Percentiles rank a stretch among this genome's conserved stretches.
phyloP scores from a whole-genome alignment of 2,888 invertebrate genomes.

The Chalcis sispes region DNA sequence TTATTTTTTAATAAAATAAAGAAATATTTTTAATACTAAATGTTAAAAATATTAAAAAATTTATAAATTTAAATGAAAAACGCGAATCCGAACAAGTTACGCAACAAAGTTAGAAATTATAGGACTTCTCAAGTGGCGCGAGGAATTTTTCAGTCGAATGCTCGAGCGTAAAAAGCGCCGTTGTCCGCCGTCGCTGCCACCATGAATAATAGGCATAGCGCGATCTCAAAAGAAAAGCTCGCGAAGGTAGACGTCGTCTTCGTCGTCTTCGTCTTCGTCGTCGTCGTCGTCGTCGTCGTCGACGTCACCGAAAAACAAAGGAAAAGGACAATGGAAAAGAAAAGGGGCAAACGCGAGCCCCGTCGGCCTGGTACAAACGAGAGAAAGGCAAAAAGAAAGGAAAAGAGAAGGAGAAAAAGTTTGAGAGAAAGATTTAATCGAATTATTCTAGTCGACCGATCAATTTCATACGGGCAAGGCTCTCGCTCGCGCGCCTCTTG shows the following conservation, averaged over 20 bases:
- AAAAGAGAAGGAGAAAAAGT: slow-evolving; percentile 43
- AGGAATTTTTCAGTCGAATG: slow-evolving; percentile 5
- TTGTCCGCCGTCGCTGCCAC: too few species aligned
- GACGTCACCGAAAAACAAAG: background rate
- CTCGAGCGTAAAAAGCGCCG: background rate
- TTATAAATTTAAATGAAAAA: too few species aligned
- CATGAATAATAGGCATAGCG: slow-evolving; percentile 32
- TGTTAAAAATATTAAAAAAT: too few species aligned
- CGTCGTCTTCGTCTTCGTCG: too few species aligned
- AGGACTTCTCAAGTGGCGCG: too few species aligned
- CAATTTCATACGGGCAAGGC: slow-evolving; percentile 66
- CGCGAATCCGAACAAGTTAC: too few species aligned
- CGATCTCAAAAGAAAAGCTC: background rate
- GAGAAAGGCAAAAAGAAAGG: slow-evolving; percentile 14
- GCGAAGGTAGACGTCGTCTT: too few species aligned
- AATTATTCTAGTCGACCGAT: slow-evolving; percentile 68
- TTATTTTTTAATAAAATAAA: too few species aligned
- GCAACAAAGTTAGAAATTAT: background rate
- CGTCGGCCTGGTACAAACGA: too few species aligned
- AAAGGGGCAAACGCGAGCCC: background rate
- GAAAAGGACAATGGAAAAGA: background rate
- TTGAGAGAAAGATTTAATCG: slow-evolving; percentile 59
- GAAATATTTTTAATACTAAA: too few species aligned
- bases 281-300: too few species aligned
- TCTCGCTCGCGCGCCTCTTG: slow-evolving; percentile 54